Evolutionary conservation across 2,888 invertebrate species (phyloP), one percentile per base, ranked within the genome.

Genomic region (Pelosia muscerda): DNA sequence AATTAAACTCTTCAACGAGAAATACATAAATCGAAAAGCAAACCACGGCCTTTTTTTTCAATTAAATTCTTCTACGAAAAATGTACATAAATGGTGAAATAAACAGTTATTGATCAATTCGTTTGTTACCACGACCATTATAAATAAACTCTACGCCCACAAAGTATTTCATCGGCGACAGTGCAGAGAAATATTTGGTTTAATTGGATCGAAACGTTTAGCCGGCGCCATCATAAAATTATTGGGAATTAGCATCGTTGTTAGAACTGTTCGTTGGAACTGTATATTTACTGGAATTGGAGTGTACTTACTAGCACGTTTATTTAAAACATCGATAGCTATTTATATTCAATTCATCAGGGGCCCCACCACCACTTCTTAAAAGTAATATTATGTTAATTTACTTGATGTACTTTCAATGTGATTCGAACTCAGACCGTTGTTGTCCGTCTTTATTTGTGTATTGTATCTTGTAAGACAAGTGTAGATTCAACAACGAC

Each of bases 1-100:
- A 90, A 90, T 89, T 87, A 83, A 85, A 79, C 78, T 77, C 75
- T 73, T 71, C 63, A 61, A 73, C 71, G 68, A 34, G 63, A 49
- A 28, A 60, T 61, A 66, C 15, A 66, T 68, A 73, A 71, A 79
- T 66, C 42, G 65, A 65, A 72, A 72, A 75, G 71, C 63, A 65
- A 66, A 70, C 59, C 61, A 54, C 54, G 55, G 76, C 54, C 54
- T 55, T 55, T 92, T n/a, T 90, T 90, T 88, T 84, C 87, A 90
- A 90, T 89, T 87, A 83, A 84, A 79, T 77, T 78, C 74, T 73
- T 69, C 62, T 62, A 74, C 68, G 69, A 31, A 64, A 53, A 28
- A 65, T 58, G 49, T 55, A 65, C 23, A 60, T 68, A 72, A 72
- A 81, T 67, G 49, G 59, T 66, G 70, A 73, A 77, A 59, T 53